Percentiles rank a stretch among this genome's conserved stretches.
Conservation (phyloP, 2,113 vertebrate genomes). For the Callipepla californica region DNA sequence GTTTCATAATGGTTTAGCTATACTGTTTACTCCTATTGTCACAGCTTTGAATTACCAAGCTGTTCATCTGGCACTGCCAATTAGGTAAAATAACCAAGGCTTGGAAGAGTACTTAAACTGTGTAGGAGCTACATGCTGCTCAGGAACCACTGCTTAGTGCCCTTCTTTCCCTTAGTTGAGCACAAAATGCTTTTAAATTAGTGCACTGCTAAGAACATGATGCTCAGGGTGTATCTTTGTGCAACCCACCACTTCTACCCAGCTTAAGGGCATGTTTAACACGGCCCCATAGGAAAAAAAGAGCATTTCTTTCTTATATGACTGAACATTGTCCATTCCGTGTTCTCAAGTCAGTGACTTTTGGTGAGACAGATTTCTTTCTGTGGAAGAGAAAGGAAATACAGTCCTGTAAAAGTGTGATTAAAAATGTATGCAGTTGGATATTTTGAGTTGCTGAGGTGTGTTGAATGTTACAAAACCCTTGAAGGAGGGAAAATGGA, state of each 20-base stretch:
- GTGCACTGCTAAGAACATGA: not conserved
- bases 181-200: not conserved
- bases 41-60: not conserved
- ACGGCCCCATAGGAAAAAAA: not conserved
- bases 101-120: not conserved
- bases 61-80: constrained; percentile 1
- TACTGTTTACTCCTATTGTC: not conserved
- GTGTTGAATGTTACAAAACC: not conserved
- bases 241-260: not conserved
- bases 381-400: not conserved
- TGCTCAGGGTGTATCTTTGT: not conserved
- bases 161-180: not conserved
- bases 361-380: not conserved
- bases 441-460: not conserved
- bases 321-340: not conserved
- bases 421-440: not conserved
- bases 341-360: not conserved
- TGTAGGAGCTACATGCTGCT: not conserved
- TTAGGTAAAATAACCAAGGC: not conserved
- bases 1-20: not conserved
- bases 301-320: not conserved
- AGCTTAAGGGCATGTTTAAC: not conserved
- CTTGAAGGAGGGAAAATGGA: not conserved
- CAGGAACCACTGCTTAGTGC: not conserved
- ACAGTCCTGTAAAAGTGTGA: not conserved